Evolutionary conservation across 53 echinoderm and acorn worm species (phyloP), one percentile per base, ranked within the genome.

Genomic region (Paracentrotus lividus): DNA sequence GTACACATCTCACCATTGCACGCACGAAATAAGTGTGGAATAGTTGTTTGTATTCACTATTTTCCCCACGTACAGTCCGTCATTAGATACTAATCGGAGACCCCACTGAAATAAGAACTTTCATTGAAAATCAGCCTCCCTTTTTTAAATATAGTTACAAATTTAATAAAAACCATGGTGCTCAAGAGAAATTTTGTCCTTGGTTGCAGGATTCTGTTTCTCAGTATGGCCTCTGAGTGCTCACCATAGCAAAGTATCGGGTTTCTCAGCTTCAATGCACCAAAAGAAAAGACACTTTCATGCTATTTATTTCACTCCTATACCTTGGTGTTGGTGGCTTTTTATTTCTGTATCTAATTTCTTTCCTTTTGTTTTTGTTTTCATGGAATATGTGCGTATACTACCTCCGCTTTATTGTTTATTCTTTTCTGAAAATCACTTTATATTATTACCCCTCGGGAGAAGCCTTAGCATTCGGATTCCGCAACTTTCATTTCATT

Each of bases 171-270:
- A 47, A 81, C 33, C 45, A 47, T n/a, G 47, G 20, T 81, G 47
- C 45, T 81, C 47, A 78, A 12, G 9, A 81, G 81, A 81, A 47
- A 24, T 47, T 81, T 47, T 81, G 81, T 81, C 81, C 81, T 81
- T 49, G 44, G 81, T 44, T n/a, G 16, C 7, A 47, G 27, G 24
- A 81, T 81, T 81, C 10, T 81, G n/a, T 81, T 81, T n/a, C 45
- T n/a, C 1, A 23, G 49, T 81, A 81, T 24, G 45, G 47, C 81
- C 81, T 45, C 81, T 81, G 81, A 81, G 81, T 81, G 47, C 26
- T 47, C 81, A n/a, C 47, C n/a, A 45, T 24, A n/a, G 2, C 81
- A 47, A 2, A 81, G 2, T 81, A 81, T 81, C 47, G 12, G 81
- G 81, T 81, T 81, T 47, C 81, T 7, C 2, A 47, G 81, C n/a